phyloP scores from a whole-genome alignment of 2,113 vertebrate genomes.

The Limnothrissa miodon region DNA sequence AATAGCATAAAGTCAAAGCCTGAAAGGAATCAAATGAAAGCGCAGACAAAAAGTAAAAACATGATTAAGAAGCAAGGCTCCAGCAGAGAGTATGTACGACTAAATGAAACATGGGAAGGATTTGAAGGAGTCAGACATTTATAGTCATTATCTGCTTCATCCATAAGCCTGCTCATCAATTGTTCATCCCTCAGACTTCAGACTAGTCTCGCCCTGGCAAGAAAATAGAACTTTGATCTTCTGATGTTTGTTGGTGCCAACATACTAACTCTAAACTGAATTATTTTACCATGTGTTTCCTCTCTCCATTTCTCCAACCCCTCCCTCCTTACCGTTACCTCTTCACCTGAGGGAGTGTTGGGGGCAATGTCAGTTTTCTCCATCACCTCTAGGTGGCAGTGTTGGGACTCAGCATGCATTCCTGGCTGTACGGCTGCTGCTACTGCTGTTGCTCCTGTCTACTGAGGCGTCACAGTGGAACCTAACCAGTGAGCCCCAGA shows the following conservation, averaged over 20 bases:
- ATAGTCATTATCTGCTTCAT: neutral
- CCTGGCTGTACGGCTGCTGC: neutral
- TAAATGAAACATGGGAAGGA: neutral
- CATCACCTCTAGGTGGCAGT: slow-evolving; percentile 44
- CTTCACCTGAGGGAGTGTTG: neutral
- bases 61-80: neutral
- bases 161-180: neutral
- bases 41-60: neutral
- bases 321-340: too few relatives aligned
- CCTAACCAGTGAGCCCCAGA: neutral
- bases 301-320: too few relatives aligned
- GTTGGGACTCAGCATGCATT: slow-evolving; percentile 11
- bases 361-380: neutral
- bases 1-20: neutral
- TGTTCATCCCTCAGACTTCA: neutral
- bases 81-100: neutral
- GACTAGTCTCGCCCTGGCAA: neutral
- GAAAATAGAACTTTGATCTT: neutral
- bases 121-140: neutral
- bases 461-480: neutral
- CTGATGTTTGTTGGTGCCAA: neutral
- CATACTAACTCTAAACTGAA: neutral
- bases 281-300: neutral
- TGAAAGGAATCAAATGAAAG: neutral
- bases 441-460: neutral